Conservation (phyloP, 37 sponge, comb jelly and placozoan species). For the Eunapius fragilis region DNA sequence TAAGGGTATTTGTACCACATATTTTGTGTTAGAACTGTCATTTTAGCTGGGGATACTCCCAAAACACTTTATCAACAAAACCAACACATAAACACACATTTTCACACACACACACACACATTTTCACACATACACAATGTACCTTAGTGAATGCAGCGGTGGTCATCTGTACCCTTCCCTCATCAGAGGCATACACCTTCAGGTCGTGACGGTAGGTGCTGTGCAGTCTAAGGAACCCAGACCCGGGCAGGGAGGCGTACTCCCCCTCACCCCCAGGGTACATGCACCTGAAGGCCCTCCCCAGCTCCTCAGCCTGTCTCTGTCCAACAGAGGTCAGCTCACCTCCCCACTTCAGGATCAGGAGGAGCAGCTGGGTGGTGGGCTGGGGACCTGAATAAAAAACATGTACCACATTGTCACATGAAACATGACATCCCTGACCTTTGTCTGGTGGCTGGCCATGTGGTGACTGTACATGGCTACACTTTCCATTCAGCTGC, state of each 20-base stretch:
- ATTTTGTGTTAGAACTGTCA: no score
- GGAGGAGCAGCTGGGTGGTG: slow-evolving; percentile 45
- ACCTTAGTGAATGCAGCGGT: slow-evolving; percentile 98
- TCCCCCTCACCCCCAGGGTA: slow-evolving; percentile 91
- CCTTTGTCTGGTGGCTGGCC: no score
- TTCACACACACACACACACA: no score
- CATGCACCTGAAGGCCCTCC: slow-evolving; percentile 84
- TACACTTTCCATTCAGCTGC: not conserved
- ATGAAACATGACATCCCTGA: no score
- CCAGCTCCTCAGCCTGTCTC: slow-evolving; percentile 85
- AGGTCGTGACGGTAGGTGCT: slow-evolving; percentile 97
- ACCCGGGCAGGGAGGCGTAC: slow-evolving; percentile 77
- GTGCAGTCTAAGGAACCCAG: slow-evolving; percentile 93
- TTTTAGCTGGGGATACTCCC: no score
- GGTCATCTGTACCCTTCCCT: slow-evolving; percentile 94
- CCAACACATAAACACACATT: no score
- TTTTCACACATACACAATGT: not conserved
- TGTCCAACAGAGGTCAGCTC: slow-evolving; percentile 87
- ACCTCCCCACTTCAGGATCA: slow-evolving; percentile 98
- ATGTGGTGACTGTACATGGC: no score
- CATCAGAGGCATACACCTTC: slow-evolving; percentile 96
- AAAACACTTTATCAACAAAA: no score
- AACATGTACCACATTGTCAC: not conserved
- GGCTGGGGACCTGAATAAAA: slow-evolving; percentile 20
- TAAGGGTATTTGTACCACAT: no score